phyloP scores from a whole-genome alignment of 2,113 vertebrate genomes.

The Mixornis gularis region DNA sequence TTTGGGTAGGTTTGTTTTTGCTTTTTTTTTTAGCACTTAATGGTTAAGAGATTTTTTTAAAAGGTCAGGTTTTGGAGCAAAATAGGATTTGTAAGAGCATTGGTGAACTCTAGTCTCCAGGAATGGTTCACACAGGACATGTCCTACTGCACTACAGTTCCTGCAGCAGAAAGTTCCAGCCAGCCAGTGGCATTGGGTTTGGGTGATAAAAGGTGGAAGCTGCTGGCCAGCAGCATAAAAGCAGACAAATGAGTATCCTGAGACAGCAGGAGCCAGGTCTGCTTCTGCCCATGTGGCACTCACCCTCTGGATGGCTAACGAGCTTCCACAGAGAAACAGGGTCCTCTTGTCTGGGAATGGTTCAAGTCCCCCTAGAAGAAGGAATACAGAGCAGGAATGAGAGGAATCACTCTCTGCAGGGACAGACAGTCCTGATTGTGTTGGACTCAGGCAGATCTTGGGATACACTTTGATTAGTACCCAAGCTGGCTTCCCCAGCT shows the following conservation, averaged over 20 bases:
- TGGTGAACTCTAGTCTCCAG: background rate
- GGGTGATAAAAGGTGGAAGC: background rate
- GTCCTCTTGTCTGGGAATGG: background rate
- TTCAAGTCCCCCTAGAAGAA: background rate
- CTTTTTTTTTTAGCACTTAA: background rate
- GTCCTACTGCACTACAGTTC: background rate
- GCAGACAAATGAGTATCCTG: background rate
- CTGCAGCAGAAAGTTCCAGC: background rate
- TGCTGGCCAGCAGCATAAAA: background rate
- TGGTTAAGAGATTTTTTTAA: background rate
- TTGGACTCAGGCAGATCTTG: fast-evolving
- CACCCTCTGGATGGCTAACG: background rate
- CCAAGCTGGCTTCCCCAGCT: background rate
- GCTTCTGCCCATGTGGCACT: background rate
- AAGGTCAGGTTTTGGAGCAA: background rate
- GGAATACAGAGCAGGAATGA: background rate
- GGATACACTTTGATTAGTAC: background rate
- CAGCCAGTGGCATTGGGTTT: background rate
- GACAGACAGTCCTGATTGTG: background rate
- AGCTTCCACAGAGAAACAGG: background rate
- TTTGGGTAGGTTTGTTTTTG: too few relatives aligned
- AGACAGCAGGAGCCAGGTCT: background rate
- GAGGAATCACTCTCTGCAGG: background rate
- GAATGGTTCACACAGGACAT: background rate
- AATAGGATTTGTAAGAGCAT: background rate